These are phyloP conservation scores for Sinhomidia bicolor DNA, from an alignment of 2,888 invertebrate species.

Conservation along the genomic window DNA sequence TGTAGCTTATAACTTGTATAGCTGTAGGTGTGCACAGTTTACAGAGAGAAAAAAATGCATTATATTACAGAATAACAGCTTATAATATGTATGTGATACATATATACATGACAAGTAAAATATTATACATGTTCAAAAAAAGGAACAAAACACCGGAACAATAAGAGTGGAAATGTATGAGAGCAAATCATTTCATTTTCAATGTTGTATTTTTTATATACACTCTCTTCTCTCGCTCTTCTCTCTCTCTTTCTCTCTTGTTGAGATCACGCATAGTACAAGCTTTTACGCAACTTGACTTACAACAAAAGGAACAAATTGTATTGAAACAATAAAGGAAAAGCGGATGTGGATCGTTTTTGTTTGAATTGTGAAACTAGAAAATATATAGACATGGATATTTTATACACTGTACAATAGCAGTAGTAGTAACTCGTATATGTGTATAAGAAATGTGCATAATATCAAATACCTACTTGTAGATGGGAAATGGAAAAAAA, in stretches of 20 bases:
- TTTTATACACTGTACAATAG: background rate
- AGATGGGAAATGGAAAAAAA: too few species aligned
- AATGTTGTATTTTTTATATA: background rate
- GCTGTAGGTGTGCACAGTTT: too few species aligned
- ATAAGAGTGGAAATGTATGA: conserved; percentile 15
- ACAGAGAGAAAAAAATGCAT: too few species aligned
- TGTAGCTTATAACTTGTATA: too few species aligned
- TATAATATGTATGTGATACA: background rate
- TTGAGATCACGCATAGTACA: background rate
- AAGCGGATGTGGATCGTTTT: conserved; percentile 61
- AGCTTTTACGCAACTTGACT: background rate
- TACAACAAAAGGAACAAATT: conserved; percentile 27
- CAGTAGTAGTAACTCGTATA: too few species aligned
- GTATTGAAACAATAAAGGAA: conserved; percentile 50
- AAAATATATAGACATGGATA: background rate
- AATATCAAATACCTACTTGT: too few species aligned
- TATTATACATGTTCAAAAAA: background rate
- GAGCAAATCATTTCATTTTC: conserved; percentile 57
- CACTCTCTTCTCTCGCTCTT: too few species aligned
- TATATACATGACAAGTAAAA: background rate
- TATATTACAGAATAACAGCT: too few species aligned
- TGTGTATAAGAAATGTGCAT: too few species aligned
- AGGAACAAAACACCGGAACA: conserved; percentile 41
- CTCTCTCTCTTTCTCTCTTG: too few species aligned
- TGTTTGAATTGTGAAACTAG: conserved; percentile 34